Conservation (phyloP, 1,140 invertebrate species). For the Papilio aristodemus region DNA sequence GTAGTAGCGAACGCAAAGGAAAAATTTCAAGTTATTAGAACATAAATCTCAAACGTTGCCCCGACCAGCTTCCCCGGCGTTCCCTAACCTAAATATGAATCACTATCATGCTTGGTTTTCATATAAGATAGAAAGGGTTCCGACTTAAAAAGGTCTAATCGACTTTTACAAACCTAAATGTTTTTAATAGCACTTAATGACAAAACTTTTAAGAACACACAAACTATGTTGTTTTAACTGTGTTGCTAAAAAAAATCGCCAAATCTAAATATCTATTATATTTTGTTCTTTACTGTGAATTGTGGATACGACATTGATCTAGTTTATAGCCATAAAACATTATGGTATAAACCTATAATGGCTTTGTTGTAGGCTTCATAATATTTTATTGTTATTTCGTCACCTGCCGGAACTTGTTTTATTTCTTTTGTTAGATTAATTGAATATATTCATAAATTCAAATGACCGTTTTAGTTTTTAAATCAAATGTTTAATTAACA, state of each 20-base stretch:
- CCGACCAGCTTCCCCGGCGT: constrained; percentile 41
- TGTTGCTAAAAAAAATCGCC: no score
- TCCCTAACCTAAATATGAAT: constrained; percentile 7
- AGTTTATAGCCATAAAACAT: background rate
- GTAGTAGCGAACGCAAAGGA: constrained; percentile 63
- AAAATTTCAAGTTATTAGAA: constrained; percentile 66
- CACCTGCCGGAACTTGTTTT: constrained; percentile 16
- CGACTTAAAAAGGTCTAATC: background rate
- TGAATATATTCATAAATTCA: constrained; percentile 19
- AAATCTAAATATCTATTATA: no score
- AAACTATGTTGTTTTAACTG: no score
- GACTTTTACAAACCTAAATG: no score
- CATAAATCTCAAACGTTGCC: constrained; percentile 71
- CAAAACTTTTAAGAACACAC: no score
- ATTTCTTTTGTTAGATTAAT: constrained; percentile 6
- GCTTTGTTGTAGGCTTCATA: background rate
- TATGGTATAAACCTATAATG: constrained; percentile 1
- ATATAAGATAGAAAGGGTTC: background rate
- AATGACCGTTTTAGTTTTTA: constrained; percentile 9
- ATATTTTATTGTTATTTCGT: constrained; percentile 16
- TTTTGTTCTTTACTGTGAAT: background rate
- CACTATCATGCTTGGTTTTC: background rate
- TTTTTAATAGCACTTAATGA: no score
- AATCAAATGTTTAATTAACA: constrained; percentile 34
- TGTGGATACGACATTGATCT: background rate